Conservation (phyloP, 2,888 invertebrate species). For the Unio pictorum region DNA sequence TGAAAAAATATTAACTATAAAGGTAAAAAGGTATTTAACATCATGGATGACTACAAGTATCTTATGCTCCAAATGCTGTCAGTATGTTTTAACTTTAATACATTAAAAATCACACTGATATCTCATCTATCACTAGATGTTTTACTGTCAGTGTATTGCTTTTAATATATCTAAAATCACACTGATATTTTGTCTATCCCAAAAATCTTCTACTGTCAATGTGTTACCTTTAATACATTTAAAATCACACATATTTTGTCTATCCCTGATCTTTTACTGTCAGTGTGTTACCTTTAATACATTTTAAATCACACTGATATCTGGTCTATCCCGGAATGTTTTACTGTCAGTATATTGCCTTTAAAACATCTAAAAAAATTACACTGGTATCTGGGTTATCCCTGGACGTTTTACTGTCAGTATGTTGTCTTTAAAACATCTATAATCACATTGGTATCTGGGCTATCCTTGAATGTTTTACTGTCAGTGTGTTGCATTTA, state of each 20-base stretch:
- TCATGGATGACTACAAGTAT: no score
- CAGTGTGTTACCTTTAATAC: slow-evolving; percentile 30
- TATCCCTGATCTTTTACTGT: no score
- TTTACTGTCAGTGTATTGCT: slow-evolving; percentile 38
- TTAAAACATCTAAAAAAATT: slow-evolving; percentile 20
- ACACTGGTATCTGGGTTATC: no score
- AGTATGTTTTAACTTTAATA: slow-evolving; percentile 6
- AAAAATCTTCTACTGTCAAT: slow-evolving; percentile 31
- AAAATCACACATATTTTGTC: no score
- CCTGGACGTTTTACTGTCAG: no score
- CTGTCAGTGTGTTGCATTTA: slow-evolving; percentile 27
- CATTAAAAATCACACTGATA: slow-evolving; percentile 36
- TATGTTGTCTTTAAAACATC: no score
- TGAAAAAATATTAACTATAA: no score
- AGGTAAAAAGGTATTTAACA: no score
- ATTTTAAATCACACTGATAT: slow-evolving; percentile 37
- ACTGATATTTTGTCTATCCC: slow-evolving; percentile 54
- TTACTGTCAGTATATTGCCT: slow-evolving; percentile 40
- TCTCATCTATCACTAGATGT: slow-evolving; percentile 54
- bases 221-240: no score
- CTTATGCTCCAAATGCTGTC: no score
- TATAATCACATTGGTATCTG: no score
- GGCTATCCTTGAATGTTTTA: no score
- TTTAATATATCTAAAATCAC: slow-evolving; percentile 38
- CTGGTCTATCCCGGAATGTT: slow-evolving; percentile 53